phyloP scores from a whole-genome alignment of 64 coral and sea anemone genomes.

The Pocillopora verrucosa region DNA sequence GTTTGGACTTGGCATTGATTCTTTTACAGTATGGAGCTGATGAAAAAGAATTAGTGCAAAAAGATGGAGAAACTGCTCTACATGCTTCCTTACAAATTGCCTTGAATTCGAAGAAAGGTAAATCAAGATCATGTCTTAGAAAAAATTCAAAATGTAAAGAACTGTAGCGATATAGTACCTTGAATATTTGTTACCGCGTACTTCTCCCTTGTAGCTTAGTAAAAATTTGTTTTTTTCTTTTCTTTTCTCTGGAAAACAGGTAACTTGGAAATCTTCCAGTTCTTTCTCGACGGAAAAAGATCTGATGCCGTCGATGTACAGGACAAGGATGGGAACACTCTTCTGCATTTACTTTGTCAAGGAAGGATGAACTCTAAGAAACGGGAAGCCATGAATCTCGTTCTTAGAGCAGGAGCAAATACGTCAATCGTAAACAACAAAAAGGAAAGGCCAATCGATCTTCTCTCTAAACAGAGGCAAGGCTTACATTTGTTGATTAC shows the following conservation, averaged over 20 bases:
- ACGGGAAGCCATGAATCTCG: slow-evolving; percentile 10
- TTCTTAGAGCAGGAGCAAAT: slow-evolving; percentile 4
- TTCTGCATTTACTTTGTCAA: slow-evolving; percentile 49
- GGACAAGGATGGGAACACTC: slow-evolving; percentile 33
- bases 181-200: too few relatives aligned
- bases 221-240: not conserved
- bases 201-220: too few relatives aligned
- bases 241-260: not conserved
- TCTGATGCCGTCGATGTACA: not conserved
- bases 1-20: not conserved
- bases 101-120: not conserved
- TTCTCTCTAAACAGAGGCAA: not conserved
- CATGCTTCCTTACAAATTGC: not conserved
- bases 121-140: not conserved
- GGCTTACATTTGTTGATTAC: not conserved
- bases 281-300: slow-evolving; percentile 10
- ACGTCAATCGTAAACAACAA: not conserved
- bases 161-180: not conserved
- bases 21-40: slow-evolving; percentile 25
- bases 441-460: not conserved
- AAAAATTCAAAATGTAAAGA: too few relatives aligned
- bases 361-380: slow-evolving; percentile 45
- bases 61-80: not conserved
- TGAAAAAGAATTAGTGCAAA: not conserved
- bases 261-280: not conserved